Conservation (phyloP, 2,888 invertebrate species). For the Euphydryas editha region DNA sequence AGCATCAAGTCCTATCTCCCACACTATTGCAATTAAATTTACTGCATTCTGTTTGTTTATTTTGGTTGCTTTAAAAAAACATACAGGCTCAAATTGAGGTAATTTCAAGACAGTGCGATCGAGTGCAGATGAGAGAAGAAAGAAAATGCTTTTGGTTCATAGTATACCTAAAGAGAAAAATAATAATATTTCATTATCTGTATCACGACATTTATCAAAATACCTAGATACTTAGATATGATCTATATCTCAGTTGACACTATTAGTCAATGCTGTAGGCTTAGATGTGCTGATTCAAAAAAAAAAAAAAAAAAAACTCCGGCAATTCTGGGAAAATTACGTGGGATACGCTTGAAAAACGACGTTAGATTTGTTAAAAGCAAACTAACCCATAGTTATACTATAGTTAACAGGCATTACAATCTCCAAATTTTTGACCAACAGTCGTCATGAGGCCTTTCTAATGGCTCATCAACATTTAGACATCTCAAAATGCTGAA, state of each 20-base stretch:
- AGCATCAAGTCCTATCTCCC: not conserved
- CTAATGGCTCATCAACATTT: not conserved
- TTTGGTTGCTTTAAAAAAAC: not conserved
- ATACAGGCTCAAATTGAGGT: conserved; percentile 1
- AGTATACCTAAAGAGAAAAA: not conserved
- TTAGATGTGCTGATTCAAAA: too few relatives aligned
- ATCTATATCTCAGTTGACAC: not conserved
- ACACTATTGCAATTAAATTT: not conserved
- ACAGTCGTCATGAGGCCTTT: not conserved
- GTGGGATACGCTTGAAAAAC: not conserved
- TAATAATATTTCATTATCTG: not conserved
- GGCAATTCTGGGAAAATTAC: not conserved
- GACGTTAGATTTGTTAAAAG: conserved; percentile 1
- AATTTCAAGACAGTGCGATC: conserved; percentile 1
- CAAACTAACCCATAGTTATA: too few relatives aligned
- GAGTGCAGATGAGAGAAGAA: conserved; percentile 10
- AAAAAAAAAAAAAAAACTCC: not conserved
- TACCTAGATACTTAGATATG: not conserved
- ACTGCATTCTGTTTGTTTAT: not conserved
- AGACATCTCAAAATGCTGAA: not conserved
- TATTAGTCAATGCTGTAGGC: too few relatives aligned
- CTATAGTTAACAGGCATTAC: too few relatives aligned
- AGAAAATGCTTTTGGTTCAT: conserved; percentile 17
- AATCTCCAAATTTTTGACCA: not conserved
- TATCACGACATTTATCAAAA: not conserved